Evolutionary conservation across 2,797 vertebrate species (phyloP), one percentile per base, ranked within the genome.

Genomic region (Fundulus diaphanus): DNA sequence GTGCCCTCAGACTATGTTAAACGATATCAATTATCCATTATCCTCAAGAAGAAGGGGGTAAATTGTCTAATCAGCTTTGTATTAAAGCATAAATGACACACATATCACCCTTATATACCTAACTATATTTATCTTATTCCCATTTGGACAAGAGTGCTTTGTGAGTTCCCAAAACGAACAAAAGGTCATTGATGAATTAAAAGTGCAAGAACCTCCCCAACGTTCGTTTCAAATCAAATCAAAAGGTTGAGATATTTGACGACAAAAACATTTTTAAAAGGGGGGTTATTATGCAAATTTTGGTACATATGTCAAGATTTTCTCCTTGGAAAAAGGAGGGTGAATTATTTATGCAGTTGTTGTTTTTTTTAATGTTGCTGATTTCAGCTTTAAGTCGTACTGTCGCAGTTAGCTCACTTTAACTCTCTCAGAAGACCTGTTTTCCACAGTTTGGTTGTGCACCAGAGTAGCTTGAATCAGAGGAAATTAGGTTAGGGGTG

Each of bases 401-500:
- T 88, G 86, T 76, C 63, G 51, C 81, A 83, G 84, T 82, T 83
- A 87, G 82, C 90, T 92, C 84, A 80, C 84, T 86, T 80, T 70
- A 75, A 82, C 78, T 83, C 72, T 81, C 68, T 84, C 82, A 67
- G 76, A 87, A 86, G 87, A 91, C 89, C 77, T 77, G 84, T 85
- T 85, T 87, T 85, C 83, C 82, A 81, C 85, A 89, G 81, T 92
- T 91, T 94, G 90, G 80, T 93, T 88, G 88, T 89, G 81, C 84
- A 77, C 85, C 0, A 35, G 82, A 85, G 88, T 82, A 82, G 87
- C 83, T 76, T 69, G 72, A 91, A 91, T 93, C 87, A 90, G 90
- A 92, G 89, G 92, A 94, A 94, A 94, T 92, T 90, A 92, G 91
- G 91, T 93, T 94, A 91, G 89, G 85, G 84, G 83, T 86, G 87